Evolutionary conservation across 1,140 invertebrate species (phyloP).

Genomic region (Goniozus legneri): DNA sequence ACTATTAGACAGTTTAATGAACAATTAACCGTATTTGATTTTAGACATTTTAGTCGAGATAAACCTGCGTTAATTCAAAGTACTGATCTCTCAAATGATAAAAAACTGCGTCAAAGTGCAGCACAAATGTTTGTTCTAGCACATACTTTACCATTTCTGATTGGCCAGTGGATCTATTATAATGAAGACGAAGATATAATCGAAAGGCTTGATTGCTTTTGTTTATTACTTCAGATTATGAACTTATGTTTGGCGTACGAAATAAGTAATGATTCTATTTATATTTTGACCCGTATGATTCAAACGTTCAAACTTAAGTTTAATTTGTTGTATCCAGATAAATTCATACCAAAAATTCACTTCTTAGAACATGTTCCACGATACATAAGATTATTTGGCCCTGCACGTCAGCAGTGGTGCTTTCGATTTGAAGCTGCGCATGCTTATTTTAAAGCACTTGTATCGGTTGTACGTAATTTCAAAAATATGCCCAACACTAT

Average conservation of each 20-base stretch:
- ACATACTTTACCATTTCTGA: conserved; percentile 21
- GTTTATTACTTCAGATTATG: conserved; percentile 14
- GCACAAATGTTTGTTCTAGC: conserved; percentile 19
- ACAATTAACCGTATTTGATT: conserved; percentile 14
- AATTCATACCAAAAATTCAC: conserved; percentile 14
- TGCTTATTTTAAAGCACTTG: conserved; percentile 10
- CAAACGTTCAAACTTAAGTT: conserved; percentile 13
- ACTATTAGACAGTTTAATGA: conserved; percentile 17
- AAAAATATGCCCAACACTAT: conserved; percentile 14
- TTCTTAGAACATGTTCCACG: conserved; percentile 12
- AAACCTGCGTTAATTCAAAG: conserved; percentile 12
- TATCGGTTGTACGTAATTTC: conserved; percentile 15
- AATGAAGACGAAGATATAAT: background rate
- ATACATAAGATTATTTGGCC: conserved; percentile 19
- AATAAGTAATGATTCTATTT: conserved; percentile 10
- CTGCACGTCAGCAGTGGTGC: conserved; percentile 17
- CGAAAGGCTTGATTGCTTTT: conserved; percentile 1
- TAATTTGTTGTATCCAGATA: conserved; percentile 12
- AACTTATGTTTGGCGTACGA: conserved; percentile 15
- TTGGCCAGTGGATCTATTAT: conserved; percentile 14
- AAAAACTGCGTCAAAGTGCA: conserved; percentile 18
- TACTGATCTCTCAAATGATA: conserved; percentile 10
- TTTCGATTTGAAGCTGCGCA: conserved; percentile 18
- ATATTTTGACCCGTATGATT: conserved; percentile 16
- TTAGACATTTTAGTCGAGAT: conserved; percentile 15